A percentile compares a stretch with the other conserved stretches of the same genome.
Conservation (phyloP, 2,888 invertebrate species). For the Troides oblongomaculatus region DNA sequence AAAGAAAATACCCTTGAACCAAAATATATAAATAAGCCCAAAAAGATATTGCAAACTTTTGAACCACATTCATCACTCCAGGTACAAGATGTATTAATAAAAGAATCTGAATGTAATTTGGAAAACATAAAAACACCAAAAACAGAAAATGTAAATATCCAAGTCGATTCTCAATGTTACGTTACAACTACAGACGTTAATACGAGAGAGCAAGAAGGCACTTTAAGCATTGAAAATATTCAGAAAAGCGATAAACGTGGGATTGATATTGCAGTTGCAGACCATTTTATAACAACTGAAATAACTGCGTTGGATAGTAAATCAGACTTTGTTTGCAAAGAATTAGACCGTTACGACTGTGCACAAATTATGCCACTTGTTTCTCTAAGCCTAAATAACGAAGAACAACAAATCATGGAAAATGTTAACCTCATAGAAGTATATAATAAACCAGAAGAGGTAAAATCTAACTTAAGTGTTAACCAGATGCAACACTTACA, state of each 20-base stretch:
- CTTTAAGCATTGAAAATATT: constrained; percentile 37
- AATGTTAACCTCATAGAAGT: constrained; percentile 30
- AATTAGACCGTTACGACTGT: constrained; percentile 41
- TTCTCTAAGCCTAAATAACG: constrained; percentile 42
- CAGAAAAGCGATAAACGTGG: constrained; percentile 43
- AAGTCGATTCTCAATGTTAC: constrained; percentile 53
- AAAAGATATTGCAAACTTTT: constrained; percentile 40
- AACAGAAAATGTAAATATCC: constrained; percentile 40
- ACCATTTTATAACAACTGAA: constrained; percentile 58
- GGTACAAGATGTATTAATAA: constrained; percentile 50
- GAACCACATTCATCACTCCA: constrained; percentile 51
- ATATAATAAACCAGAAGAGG: constrained; percentile 16
- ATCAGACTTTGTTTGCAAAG: constrained; percentile 39
- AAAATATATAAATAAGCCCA: constrained; percentile 34
- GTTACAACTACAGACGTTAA: constrained; percentile 51
- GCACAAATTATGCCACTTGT: constrained; percentile 39
- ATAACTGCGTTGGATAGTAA: constrained; percentile 53
- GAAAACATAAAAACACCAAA: constrained; percentile 37
- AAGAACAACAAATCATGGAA: constrained; percentile 46
- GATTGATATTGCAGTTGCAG: constrained; percentile 47
- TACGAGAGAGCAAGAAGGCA: constrained; percentile 53
- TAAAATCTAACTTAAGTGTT: constrained; percentile 5
- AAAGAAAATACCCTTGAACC: constrained; percentile 55
- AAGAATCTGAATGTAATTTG: constrained; percentile 46
- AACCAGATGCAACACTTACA: constrained; percentile 21